Base-by-base conservation (phyloP, 2,797 vertebrate species). In the Valencia hispanica region DNA sequence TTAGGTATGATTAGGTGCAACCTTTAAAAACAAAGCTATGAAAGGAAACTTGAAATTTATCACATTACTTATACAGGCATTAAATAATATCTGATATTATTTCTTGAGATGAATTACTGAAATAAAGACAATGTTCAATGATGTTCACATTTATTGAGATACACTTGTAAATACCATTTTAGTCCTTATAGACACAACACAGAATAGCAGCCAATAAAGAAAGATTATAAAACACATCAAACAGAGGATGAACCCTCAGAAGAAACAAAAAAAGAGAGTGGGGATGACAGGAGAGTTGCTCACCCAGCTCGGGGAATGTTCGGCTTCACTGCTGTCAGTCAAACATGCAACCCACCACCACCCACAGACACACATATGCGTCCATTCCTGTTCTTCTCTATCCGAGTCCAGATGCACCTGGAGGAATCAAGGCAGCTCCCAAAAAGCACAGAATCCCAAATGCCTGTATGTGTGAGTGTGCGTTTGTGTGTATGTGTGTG, bases 391-490 rank as follows among this genome's bases (percentile, higher is more conserved):
- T 84, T 87, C 79, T 81, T 79, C 68, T 87, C 87, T 57, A 74
- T 79, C 78, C 4, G 12, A 76, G 91, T 90, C 92, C 92, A 94
- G 88, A 93, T 92, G 94, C 95, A 96, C 95, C 95, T 95, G 95
- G 92, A 95, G 92, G 88, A 95, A 93, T 92, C 90, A 87, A 82
- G 88, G 87, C 84, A 91, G 87, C 87, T 82, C 92, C 79, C 53
- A 30, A 57, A 72, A 91, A 88, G 87, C 84, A 85, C 86, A 89
- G 81, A 90, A 93, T 93, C 92, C 83, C 85, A 85, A 92, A 91
- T 83, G 81, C 73, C 18, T 17, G 11, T 81, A 68, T 77, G 65
- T 76, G 66, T 74, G 11, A 76, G 30, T 76, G 79, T 72, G 68
- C 68, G 36, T 73, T 39, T 34, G 72, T 32, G 57, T 68, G 63